phyloP scores from a whole-genome alignment of 2,113 vertebrate genomes.

The Lophotis ruficrista region DNA sequence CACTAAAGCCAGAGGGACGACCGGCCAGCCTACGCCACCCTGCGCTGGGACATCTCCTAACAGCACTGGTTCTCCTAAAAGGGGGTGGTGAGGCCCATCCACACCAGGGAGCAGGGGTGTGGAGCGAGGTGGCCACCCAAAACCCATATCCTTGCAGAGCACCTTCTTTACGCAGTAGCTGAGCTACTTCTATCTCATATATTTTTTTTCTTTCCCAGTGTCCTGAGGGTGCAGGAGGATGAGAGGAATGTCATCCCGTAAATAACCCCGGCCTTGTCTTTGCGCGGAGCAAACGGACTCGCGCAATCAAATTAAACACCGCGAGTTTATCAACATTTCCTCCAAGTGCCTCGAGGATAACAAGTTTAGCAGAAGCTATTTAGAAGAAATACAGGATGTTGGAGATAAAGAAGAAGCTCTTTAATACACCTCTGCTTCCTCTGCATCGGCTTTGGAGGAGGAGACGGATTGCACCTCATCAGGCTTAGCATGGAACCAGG shows the following conservation, averaged over 20 bases:
- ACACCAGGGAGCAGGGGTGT: not conserved
- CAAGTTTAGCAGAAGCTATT: not conserved
- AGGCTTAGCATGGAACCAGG: not conserved
- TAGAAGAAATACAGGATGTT: not conserved
- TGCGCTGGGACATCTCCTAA: not conserved
- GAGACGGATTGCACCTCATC: not conserved
- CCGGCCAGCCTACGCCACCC: not conserved
- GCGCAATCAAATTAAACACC: not conserved
- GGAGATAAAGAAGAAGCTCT: not conserved
- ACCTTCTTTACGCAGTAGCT: not conserved
- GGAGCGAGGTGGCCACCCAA: accelerated
- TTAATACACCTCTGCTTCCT: not conserved
- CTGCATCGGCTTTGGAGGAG: not conserved
- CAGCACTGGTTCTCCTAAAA: not conserved
- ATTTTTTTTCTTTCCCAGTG: not conserved
- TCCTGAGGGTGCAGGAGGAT: not conserved
- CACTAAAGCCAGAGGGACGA: not conserved
- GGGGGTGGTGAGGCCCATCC: not conserved
- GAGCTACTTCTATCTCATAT: not conserved
- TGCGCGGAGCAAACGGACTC: not conserved
- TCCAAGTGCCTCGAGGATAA: constrained; percentile 5
- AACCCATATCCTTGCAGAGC: not conserved
- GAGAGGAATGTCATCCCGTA: not conserved
- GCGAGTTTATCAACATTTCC: constrained; percentile 31
- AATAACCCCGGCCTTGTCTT: not conserved